Base-by-base conservation (phyloP, 2,797 vertebrate species). In the Acipenser ruthenus region DNA sequence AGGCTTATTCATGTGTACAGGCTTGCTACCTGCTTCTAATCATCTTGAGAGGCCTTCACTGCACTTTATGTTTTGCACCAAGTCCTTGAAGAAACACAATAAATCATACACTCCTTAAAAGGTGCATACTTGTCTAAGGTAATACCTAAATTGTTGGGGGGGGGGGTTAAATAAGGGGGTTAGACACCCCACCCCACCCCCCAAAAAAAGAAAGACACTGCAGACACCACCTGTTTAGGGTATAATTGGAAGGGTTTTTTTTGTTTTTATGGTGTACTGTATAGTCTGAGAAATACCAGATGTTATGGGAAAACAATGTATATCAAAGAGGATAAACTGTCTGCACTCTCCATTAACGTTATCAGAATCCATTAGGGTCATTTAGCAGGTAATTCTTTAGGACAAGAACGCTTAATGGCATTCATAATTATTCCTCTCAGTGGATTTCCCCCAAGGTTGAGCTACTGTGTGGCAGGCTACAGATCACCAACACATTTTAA, bases 361-460 rank as follows among this genome's bases (percentile, higher is more conserved):
- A 89, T 89, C 86, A 88, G 83, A 84, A 80, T 72, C 85, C 84
- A 89, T 89, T 89, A 89, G 79, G 79, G 73, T 75, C 74, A 76
- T 69, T 72, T 67, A 73, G 67, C 77, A 80, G 76, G 82, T 87
- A 85, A 87, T 87, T 83, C 84, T 73, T 79, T 82, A 74, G 80
- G 83, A 87, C 83, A 86, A 83, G 80, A 82, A 75, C 80, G 81
- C 86, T 82, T 86, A 85, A 87, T 86, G 83, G 79, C 83, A 85
- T 84, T 87, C 85, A 82, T 73, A 80, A 79, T 79, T 75, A 75
- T 76, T 73, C 71, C 72, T 73, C 69, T 74, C 67, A 73, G 69
- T 60, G 70, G 69, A 66, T 55, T 59, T 9, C 47, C 65, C 52
- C 37, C 10, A 18, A 10, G 9, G 18, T 15, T 6, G 18, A 8